Evolutionary conservation across 2,113 vertebrate species (phyloP), one percentile per base, ranked within the genome.

Genomic region (Girardinichthys multiradiatus): DNA sequence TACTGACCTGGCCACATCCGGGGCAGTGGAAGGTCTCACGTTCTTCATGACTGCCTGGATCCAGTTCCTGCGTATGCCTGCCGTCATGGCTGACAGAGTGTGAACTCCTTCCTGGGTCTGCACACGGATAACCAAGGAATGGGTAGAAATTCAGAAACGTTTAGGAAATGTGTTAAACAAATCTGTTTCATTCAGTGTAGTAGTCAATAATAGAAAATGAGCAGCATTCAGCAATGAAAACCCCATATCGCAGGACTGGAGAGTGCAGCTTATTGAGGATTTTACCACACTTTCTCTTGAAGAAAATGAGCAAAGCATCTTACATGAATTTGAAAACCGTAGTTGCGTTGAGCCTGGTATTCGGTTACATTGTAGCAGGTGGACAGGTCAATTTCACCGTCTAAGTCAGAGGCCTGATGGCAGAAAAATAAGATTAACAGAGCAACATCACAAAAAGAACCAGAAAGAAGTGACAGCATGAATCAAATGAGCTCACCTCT

Each of bases 11-110:
- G 94, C 93, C 57, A 95, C 94, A 48, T 95, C 94, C 10, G 94
- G 95, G 9, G 95, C 95, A 8, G 89, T 93, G 76, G 94, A 94
- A 14, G 94, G 94, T 72, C 94, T 88, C 58, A 95, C 92, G 51
- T 95, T 95, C 87, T 95, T 95, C 92, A 95, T 90, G 39, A 95
- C 91, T 0, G 94, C 95, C 80, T 95, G 94, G 83, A 95, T 95
- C 95, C 95, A 95, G 90, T 95, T 95, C 77, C 93, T 91, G 3
- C 95, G 92, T 73, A 95, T 95, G 4, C 95, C 95, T 39, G 93
- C 94, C 0, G 95, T 95, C 94, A 95, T 95, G 85, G 95, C 95
- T 0, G 95, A 95, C 78, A 95, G 89, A 7, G 93, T 95, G 85
- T 95, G 91, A 57, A 93, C 79, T 59, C 88, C 93, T 79, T 95